These are phyloP conservation scores for Philonicus albiceps DNA, from an alignment of 2,888 invertebrate species.

Conservation along the genomic window DNA sequence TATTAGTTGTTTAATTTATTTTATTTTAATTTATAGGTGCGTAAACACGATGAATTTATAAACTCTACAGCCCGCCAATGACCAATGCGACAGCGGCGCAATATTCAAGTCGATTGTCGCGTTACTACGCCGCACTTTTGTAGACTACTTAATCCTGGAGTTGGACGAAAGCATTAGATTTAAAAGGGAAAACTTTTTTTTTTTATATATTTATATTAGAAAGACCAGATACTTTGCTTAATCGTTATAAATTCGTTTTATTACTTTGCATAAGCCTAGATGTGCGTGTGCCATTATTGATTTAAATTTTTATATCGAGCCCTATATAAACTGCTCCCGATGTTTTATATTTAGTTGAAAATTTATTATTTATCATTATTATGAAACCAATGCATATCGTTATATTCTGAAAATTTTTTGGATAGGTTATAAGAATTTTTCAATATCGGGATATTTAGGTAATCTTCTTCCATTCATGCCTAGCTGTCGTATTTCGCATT, in stretches of 20 bases:
- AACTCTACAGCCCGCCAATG: slow-evolving; percentile 59
- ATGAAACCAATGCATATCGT: background rate
- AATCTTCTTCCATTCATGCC: background rate
- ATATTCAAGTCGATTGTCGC: slow-evolving; percentile 60
- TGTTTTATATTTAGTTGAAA: background rate
- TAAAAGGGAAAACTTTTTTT: background rate
- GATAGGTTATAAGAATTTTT: background rate
- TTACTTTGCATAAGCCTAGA: background rate
- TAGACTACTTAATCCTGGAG: slow-evolving; percentile 62
- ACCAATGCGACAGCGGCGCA: slow-evolving; percentile 59
- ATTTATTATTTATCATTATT: background rate
- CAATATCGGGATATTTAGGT: background rate
- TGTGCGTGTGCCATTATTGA: background rate
- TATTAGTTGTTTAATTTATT: background rate
- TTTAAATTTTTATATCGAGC: background rate
- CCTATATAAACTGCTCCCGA: background rate
- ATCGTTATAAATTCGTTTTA: background rate
- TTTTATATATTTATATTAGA: background rate
- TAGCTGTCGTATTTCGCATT: background rate
- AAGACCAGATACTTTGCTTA: background rate
- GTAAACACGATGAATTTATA: slow-evolving; percentile 62
- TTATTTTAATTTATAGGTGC: slow-evolving; percentile 55
- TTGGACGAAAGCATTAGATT: slow-evolving; percentile 56
- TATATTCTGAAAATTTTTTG: background rate
- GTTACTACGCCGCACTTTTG: slow-evolving; percentile 64